Percentiles rank a stretch among this genome's conserved stretches.
phyloP scores from a whole-genome alignment of 2,113 vertebrate genomes.

The Takifugu flavidus region DNA sequence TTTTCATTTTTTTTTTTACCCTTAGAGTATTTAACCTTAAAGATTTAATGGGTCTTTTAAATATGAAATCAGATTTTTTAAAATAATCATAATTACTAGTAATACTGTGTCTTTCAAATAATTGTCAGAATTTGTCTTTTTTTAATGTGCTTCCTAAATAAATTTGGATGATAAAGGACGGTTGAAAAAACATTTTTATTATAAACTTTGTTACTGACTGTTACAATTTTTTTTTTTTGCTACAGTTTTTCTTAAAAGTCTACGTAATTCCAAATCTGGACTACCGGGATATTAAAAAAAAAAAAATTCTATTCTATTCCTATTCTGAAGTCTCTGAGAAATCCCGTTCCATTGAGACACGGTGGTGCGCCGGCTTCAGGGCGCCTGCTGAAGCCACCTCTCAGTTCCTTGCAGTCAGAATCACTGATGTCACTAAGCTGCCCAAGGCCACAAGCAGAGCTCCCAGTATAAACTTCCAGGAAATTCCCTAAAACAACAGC shows the following conservation, averaged over 20 bases:
- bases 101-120: too few relatives aligned
- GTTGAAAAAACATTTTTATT: too few relatives aligned
- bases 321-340: conserved; percentile 15
- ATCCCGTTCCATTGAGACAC: background rate
- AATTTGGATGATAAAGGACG: too few relatives aligned
- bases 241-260: background rate
- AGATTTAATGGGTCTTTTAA: too few relatives aligned
- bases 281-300: background rate
- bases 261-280: background rate
- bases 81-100: too few relatives aligned
- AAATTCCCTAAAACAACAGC: conserved; percentile 67
- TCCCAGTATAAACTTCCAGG: conserved; percentile 76
- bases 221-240: background rate
- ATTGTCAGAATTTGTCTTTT: too few relatives aligned
- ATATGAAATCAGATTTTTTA: too few relatives aligned
- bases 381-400: background rate
- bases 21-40: conserved; percentile 12
- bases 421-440: conserved; percentile 74
- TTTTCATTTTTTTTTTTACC: conserved; percentile 6
- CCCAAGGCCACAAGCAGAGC: conserved; percentile 75
- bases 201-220: too few relatives aligned
- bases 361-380: too few relatives aligned
- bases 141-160: too few relatives aligned
- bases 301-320: conserved; percentile 7
- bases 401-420: conserved; percentile 75